Conservation (phyloP, 2,113 vertebrate genomes). For the Cinclus mexicanus region DNA sequence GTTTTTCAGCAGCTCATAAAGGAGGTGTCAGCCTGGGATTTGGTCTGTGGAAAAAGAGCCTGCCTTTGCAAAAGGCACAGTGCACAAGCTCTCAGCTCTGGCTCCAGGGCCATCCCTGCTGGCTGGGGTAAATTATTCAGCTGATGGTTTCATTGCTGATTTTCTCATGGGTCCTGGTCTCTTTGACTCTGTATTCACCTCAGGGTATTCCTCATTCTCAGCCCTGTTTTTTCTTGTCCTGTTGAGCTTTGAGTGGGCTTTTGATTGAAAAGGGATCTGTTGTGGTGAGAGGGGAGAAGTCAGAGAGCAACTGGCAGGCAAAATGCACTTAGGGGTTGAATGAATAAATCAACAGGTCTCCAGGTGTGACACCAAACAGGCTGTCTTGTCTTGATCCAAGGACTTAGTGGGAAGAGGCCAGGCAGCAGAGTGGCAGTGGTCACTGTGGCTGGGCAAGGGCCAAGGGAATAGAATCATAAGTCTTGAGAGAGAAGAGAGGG, state of each 20-base stretch:
- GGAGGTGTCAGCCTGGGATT: neutral
- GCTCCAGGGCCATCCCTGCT: neutral
- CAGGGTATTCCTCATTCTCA: neutral
- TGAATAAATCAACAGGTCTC: neutral
- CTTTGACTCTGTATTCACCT: neutral
- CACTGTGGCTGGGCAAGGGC: neutral
- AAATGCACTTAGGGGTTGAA: neutral
- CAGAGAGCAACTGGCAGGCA: neutral
- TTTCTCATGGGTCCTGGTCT: neutral
- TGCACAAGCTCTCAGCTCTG: neutral
- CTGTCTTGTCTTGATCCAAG: neutral
- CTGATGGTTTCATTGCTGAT: neutral
- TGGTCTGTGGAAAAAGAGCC: neutral
- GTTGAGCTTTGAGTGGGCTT: neutral
- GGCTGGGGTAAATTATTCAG: neutral
- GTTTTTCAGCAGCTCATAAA: conserved; percentile 21
- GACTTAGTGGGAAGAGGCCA: neutral
- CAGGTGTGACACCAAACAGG: neutral
- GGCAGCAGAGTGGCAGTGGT: neutral
- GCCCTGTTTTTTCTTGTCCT: neutral
- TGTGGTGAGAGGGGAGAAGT: neutral
- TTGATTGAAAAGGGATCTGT: neutral
- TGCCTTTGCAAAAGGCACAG: neutral
- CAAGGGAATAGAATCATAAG: accelerated
- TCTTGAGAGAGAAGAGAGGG: neutral